Conservation (phyloP, 2,888 invertebrate species). For the Colostygia pectinataria region DNA sequence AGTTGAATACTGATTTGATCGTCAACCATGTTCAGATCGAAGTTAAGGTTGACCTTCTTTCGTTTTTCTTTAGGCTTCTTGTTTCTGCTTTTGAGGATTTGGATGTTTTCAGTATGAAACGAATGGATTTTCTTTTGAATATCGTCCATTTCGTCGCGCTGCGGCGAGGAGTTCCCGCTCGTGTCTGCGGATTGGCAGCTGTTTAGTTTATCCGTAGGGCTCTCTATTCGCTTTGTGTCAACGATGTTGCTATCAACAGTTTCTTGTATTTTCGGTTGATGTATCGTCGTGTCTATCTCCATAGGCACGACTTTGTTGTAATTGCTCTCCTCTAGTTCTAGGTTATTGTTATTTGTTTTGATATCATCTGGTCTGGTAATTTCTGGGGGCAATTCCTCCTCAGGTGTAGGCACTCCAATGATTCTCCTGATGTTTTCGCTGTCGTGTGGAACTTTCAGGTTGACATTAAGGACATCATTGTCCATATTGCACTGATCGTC, state of each 20-base stretch:
- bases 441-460: slow-evolving; percentile 66
- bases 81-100: slow-evolving; percentile 83
- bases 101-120: slow-evolving; percentile 85
- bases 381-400: slow-evolving; percentile 63
- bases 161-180: slow-evolving; percentile 77
- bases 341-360: slow-evolving; percentile 65
- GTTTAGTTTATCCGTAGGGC: slow-evolving; percentile 65
- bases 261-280: slow-evolving; percentile 66
- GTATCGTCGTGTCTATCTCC: slow-evolving; percentile 73
- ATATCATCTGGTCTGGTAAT: slow-evolving; percentile 58
- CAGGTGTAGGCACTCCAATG: slow-evolving; percentile 72
- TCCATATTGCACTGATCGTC: slow-evolving; percentile 73
- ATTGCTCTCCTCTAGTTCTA: slow-evolving; percentile 63
- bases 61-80: slow-evolving; percentile 82
- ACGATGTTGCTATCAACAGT: slow-evolving; percentile 51
- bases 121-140: slow-evolving; percentile 85
- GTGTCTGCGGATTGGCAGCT: slow-evolving; percentile 74
- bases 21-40: slow-evolving; percentile 79
- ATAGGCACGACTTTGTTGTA: slow-evolving; percentile 72
- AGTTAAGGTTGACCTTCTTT: slow-evolving; percentile 80
- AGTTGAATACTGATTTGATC: slow-evolving; percentile 79
- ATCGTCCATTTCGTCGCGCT: slow-evolving; percentile 83
- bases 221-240: slow-evolving; percentile 60
- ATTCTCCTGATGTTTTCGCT: slow-evolving; percentile 70
- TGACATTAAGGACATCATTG: slow-evolving; percentile 65